Conservation (phyloP, 2,113 vertebrate species). For the Taurulus bubalis region DNA sequence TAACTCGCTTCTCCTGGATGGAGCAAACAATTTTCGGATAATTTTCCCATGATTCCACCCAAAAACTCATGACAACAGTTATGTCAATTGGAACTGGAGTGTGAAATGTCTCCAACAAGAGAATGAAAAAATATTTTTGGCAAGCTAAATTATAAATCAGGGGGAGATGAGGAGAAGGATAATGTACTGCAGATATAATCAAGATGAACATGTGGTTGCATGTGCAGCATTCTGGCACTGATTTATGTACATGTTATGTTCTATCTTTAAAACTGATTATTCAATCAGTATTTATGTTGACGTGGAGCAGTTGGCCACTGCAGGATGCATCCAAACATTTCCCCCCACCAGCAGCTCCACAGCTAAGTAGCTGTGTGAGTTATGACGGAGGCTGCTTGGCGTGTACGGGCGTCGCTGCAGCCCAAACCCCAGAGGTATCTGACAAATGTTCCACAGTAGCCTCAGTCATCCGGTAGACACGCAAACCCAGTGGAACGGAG, state of each 20-base stretch:
- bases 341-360: neutral
- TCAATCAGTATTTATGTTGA: constrained; percentile 1
- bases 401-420: constrained; percentile 35
- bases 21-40: constrained; percentile 14
- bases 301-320: neutral
- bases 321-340: constrained; percentile 15
- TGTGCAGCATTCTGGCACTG: neutral
- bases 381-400: constrained; percentile 34
- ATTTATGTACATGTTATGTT: neutral
- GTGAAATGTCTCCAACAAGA: constrained; percentile 48
- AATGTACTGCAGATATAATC: neutral
- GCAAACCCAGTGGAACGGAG: constrained; percentile 58
- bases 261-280: neutral
- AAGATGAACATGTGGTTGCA: neutral
- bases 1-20: constrained; percentile 13
- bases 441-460: constrained; percentile 67
- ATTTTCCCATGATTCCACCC: neutral
- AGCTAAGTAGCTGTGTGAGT: constrained; percentile 49
- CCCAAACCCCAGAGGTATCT: constrained; percentile 64
- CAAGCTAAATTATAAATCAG: constrained; percentile 50
- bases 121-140: constrained; percentile 22
- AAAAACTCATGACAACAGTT: constrained; percentile 15
- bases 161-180: neutral
- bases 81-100: constrained; percentile 47
- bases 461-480: constrained; percentile 65